These are phyloP conservation scores for Syrista parreyssii DNA, from an alignment of 2,888 invertebrate species.

Conservation along the genomic window DNA sequence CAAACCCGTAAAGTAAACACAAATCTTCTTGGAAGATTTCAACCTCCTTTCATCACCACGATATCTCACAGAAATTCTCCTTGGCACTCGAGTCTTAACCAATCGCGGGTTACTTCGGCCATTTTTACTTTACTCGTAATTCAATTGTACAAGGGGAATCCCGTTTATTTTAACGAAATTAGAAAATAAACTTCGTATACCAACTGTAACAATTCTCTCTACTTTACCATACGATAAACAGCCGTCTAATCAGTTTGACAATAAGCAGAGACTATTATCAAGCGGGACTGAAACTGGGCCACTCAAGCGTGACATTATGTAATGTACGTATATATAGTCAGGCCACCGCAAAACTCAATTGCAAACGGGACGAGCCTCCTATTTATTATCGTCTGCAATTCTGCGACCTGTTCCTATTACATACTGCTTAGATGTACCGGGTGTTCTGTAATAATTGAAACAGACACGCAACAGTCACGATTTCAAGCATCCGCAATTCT, in stretches of 20 bases:
- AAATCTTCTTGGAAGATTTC: slow-evolving; percentile 30
- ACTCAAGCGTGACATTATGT: background rate
- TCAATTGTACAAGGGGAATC: slow-evolving; percentile 41
- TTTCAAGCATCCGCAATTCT: background rate
- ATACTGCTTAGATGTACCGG: background rate
- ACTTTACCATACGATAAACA: background rate
- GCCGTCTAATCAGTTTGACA: background rate
- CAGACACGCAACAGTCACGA: background rate
- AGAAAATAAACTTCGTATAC: background rate
- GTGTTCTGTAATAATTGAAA: background rate
- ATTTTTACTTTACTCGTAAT: slow-evolving; percentile 35
- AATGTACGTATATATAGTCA: background rate
- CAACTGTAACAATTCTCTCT: background rate
- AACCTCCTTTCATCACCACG: slow-evolving; percentile 16
- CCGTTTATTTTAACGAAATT: background rate
- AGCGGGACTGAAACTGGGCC: background rate
- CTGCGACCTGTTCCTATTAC: background rate
- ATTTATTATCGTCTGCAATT: background rate
- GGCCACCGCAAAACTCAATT: background rate
- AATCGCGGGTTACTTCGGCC: slow-evolving; percentile 12
- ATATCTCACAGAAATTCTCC: slow-evolving; percentile 27
- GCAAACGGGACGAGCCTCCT: background rate
- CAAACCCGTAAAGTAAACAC: background rate
- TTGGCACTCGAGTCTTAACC: slow-evolving; percentile 42
- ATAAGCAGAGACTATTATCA: background rate